Evolutionary conservation across 2,888 invertebrate species (phyloP), one percentile per base, ranked within the genome.

Genomic region (Drosophila anceps): DNA sequence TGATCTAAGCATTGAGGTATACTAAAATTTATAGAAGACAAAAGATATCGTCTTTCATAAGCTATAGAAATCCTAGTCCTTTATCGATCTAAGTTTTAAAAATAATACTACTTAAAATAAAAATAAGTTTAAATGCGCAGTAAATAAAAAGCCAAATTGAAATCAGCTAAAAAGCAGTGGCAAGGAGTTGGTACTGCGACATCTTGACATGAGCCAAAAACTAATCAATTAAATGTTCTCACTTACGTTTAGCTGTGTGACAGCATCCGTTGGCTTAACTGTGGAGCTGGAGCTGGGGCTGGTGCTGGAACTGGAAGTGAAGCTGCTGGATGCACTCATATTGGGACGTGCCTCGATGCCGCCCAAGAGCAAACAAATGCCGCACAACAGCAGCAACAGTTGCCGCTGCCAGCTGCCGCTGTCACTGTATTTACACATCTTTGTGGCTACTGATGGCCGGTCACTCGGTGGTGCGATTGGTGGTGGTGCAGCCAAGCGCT

Each of bases 261-360:
- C 73, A 48, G 70, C 73, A 62, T 73, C 69, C 39, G 68, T 46
- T 20, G 70, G 20, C 18, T 69, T 65, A n/a, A 48, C 33, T 50
- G 46, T 77, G 59, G 69, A 55, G 35, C 35, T 57, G 35, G 66
- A 27, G 2, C 35, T 54, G 20, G 69, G 31, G 1, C 55, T 55
- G 44, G 69, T 35, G 5, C 54, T 37, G 35, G 68, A 51, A 18
- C 62, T 62, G 51, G 73, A 51, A 1, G 48, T 44, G 43, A 68
- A 64, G 39, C 65, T 62, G 55, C 69, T 64, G 44, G 69, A 64
- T 68, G 73, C 77, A 66, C 83, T 88, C 20, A 60, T 76, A 75
- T 93, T 92, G 79, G 93, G 93, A 81, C 93, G 92, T 73, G 90
- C 92, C 71, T 92, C 92, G 68, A 84, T 88, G 73, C 90, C 85